Percentiles rank a stretch among this genome's conserved stretches.
Conservation (phyloP, 2,113 vertebrate species). For the Glaucomys volans region DNA sequence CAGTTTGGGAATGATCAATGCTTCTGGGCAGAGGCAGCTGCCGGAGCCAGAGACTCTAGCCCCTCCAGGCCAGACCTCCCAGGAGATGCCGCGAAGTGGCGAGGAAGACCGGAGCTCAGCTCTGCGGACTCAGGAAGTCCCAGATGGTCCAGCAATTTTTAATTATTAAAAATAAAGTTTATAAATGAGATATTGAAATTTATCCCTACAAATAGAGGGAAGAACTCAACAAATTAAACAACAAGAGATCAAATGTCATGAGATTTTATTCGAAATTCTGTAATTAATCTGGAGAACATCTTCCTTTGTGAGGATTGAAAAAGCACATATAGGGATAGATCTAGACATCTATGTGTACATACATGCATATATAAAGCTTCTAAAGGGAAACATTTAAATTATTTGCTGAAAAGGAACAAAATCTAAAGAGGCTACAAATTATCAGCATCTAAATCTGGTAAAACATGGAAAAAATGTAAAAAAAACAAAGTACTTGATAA, state of each 20-base stretch:
- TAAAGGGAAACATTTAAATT: not conserved
- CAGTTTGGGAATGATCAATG: too few relatives aligned
- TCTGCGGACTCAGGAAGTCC: too few relatives aligned
- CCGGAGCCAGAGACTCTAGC: too few relatives aligned
- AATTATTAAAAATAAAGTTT: not conserved
- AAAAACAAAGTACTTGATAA: not conserved
- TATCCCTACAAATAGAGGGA: not conserved
- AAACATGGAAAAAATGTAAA: not conserved
- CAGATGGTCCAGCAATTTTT: not conserved
- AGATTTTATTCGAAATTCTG: not conserved
- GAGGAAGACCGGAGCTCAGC: too few relatives aligned
- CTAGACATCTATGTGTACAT: too few relatives aligned
- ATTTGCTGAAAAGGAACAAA: not conserved
- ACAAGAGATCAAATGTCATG: not conserved
- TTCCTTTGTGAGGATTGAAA: not conserved
- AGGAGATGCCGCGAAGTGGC: too few relatives aligned
- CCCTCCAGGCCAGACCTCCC: too few relatives aligned
- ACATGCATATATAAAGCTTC: not conserved
- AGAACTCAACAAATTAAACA: not conserved
- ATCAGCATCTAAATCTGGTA: not conserved
- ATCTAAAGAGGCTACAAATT: not conserved
- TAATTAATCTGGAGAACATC: not conserved
- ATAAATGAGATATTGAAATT: not conserved
- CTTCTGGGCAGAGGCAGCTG: too few relatives aligned
- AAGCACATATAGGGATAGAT: not conserved